Base-by-base conservation (phyloP, 2,797 vertebrate genomes). In the Gobio occitaniae region DNA sequence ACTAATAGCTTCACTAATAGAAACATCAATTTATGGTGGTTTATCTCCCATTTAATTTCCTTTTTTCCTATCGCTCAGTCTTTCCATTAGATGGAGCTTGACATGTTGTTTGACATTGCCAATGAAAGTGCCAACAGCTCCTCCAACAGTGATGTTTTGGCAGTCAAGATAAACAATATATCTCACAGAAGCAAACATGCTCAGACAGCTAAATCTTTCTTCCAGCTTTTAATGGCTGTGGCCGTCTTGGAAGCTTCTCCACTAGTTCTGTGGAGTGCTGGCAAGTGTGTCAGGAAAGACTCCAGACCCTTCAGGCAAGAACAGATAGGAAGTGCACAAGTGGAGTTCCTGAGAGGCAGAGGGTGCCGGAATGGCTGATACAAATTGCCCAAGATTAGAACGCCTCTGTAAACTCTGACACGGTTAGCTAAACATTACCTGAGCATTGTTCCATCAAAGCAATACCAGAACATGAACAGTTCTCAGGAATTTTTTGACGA, bases 201-300 rank as follows among this genome's bases (percentile, higher is more conserved):
- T 74, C 25, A 2, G 16, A 69, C 50, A 48, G 21, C 50, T 32
- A 16, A 47, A 59, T 66, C 59, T 75, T 41, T 61, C 32, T 19
- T 52, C 41, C 47, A n/a, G 68, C 32, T 61, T 81, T 75, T 59
- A 65, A 61, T 61, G 47, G n/a, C 11, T 50, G 21, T 25, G 21
- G 54, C 68, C 12, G 6, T 50, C 47, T 32, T 56, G 25, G 8
- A 83, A 69, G 56, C 76, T 65, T 36, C 29, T 29, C 48, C 1
- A 7, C 59, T 63, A 0, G 38, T 80, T 85, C 77, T 70, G 81
- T 82, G 16, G 48, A 77, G 50, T 11, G 32, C 38, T 81, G 71
- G 63, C 48, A 59, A 44, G 59, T 12, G 63, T 50, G 21, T 41
- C 6, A 44, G 47, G 78, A 77, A 13, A 61, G 36, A 68, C 66